These are phyloP conservation scores for Lepetodrilus schrolli DNA, from an alignment of 2,888 invertebrate genomes.

Conservation along the genomic window DNA sequence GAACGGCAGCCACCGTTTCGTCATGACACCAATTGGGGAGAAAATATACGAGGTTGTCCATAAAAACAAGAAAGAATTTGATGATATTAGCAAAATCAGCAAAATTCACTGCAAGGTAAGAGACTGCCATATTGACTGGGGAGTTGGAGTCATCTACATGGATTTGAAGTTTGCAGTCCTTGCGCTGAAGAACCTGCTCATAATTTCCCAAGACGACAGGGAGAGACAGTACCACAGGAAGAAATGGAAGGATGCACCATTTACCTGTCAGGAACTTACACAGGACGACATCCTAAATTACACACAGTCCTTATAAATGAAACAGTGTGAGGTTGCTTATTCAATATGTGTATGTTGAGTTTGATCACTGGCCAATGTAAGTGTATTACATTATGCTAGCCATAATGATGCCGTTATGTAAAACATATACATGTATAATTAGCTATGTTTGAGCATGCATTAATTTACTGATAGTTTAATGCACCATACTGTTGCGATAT, in stretches of 20 bases:
- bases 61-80: background rate
- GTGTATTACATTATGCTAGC: no score
- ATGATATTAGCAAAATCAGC: background rate
- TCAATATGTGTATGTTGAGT: no score
- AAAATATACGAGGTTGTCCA: background rate
- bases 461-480: no score
- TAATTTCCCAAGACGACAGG: background rate
- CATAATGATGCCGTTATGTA: no score
- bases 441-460: no score
- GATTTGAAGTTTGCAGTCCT: background rate
- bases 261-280: background rate
- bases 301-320: background rate
- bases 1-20: background rate
- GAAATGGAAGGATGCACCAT: background rate
- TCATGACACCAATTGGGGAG: background rate
- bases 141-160: background rate
- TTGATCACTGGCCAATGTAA: no score
- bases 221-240: background rate
- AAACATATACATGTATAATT: no score
- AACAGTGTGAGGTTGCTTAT: no score
- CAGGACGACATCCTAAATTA: background rate
- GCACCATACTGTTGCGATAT: no score
- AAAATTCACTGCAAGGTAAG: slow-evolving; percentile 11
- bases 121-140: background rate
- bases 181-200: background rate